Base-by-base conservation (phyloP, 2,113 vertebrate genomes). In the Pipra filicauda region DNA sequence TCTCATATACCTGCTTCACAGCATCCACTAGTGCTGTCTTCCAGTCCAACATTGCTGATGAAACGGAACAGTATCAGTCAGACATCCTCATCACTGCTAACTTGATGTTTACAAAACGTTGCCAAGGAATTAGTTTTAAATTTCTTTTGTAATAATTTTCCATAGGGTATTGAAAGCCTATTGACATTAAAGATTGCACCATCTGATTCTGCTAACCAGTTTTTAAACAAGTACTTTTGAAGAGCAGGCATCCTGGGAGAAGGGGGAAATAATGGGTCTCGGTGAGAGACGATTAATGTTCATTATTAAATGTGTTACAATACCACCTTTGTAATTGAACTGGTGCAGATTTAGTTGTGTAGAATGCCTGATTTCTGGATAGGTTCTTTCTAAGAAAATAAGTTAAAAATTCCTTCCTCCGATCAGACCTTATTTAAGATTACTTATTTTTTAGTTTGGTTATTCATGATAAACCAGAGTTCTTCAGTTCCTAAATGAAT, bases 371-470 rank as follows among this genome's bases (percentile, higher is more conserved):
- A 62, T 9, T 91, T 91, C 44, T 69, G 24, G 16, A 33, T 48
- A 61, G 6, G 23, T 83, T 78, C 16, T 83, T 75, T 88, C n/a
- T 77, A 71, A 92, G 24, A 90, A 90, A 41, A 4, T 18, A 27
- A 59, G 27, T 77, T 65, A 48, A 93, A 80, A 88, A 84, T 52
- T 52, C 20, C 31, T 91, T 88, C 46, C 33, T 58, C 31, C 88
- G 20, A 54, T 80, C 24, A 81, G 88, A 37, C 11, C 11, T 71
- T 84, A 44, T 44, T 94, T 88, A 77, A 84, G 17, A 84, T 70
- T 77, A 69, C 27, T 86, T 91, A 80, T 80, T 91, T 77, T 85
- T 93, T 80, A 77, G 11, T 70, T 90, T 77, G 79, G 35, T 91
- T 86, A 90, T 86, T 88, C 4, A 57, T 39, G 43, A 75, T 64